Evolutionary conservation across 2,888 invertebrate genomes (phyloP).

Genomic region (Pammene aurita): DNA sequence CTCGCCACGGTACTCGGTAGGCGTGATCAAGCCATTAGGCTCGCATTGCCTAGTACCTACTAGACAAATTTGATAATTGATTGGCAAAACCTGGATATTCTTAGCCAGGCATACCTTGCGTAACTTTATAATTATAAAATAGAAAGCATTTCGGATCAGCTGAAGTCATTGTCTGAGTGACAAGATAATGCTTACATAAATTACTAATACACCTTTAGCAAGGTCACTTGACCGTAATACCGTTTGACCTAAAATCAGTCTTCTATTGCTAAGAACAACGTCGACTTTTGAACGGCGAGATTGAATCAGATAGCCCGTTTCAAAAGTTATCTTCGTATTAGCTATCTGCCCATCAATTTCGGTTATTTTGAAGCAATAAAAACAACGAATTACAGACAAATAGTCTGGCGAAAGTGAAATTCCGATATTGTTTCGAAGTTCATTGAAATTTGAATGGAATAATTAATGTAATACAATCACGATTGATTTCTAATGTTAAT

Average conservation of each 20-base stretch:
- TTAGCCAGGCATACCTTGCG: conserved; percentile 46
- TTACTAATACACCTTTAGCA: conserved; percentile 43
- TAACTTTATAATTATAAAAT: conserved; percentile 60
- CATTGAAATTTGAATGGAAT: conserved; percentile 62
- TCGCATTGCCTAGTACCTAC: too few relatives aligned
- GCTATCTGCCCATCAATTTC: conserved; percentile 65
- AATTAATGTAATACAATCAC: conserved; percentile 77
- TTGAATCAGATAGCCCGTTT: neutral
- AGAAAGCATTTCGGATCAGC: conserved; percentile 60
- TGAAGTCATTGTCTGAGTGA: conserved; percentile 51
- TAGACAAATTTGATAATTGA: too few relatives aligned
- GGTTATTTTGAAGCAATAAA: conserved; percentile 65
- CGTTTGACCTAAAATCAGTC: neutral
- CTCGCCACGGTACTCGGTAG: too few relatives aligned
- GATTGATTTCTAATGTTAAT: conserved; percentile 43
- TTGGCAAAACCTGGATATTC: neutral
- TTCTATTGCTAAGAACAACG: neutral
- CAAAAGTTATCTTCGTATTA: conserved; percentile 30
- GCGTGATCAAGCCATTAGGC: too few relatives aligned
- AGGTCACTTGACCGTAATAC: neutral
- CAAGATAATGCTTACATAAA: conserved; percentile 70
- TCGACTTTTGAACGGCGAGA: neutral
- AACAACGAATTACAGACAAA: conserved; percentile 60
- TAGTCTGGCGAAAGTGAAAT: conserved; percentile 74
- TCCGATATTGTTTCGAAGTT: conserved; percentile 70